These are phyloP conservation scores for Sycophaga agraensis DNA, from an alignment of 1,140 invertebrate genomes.

Conservation along the genomic window DNA sequence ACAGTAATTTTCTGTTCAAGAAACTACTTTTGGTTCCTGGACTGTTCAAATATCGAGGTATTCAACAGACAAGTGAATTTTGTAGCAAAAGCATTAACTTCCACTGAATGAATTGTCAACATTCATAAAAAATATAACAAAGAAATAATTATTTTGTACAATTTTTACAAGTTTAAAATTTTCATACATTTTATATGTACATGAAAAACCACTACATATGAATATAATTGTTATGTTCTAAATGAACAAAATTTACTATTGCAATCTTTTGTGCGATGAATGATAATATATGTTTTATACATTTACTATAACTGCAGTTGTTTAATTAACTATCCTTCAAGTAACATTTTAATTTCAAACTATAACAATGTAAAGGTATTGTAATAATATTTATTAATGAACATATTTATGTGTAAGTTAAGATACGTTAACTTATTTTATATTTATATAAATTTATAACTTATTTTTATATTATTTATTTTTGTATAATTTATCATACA, in stretches of 20 bases:
- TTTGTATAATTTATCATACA: no score
- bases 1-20: not conserved
- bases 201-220: slow-evolving; percentile 7
- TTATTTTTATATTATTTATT: no score
- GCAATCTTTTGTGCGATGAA: not conserved
- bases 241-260: not conserved
- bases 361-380: no score
- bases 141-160: not conserved
- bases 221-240: slow-evolving; percentile 6
- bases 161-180: slow-evolving; percentile 14
- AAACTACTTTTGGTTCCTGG: not conserved
- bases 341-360: no score
- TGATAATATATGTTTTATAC: slow-evolving; percentile 22
- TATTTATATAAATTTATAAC: no score
- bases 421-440: no score
- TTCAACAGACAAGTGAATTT: not conserved
- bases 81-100: not conserved
- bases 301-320: no score
- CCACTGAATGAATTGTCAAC: not conserved
- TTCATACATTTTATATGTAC: slow-evolving; percentile 18
- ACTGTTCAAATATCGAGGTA: not conserved
- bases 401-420: no score
- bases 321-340: no score
- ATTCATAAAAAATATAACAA: not conserved
- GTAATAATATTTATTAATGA: no score